Base-by-base conservation (phyloP, 2,888 invertebrate genomes). In the Epinotia nisella region DNA sequence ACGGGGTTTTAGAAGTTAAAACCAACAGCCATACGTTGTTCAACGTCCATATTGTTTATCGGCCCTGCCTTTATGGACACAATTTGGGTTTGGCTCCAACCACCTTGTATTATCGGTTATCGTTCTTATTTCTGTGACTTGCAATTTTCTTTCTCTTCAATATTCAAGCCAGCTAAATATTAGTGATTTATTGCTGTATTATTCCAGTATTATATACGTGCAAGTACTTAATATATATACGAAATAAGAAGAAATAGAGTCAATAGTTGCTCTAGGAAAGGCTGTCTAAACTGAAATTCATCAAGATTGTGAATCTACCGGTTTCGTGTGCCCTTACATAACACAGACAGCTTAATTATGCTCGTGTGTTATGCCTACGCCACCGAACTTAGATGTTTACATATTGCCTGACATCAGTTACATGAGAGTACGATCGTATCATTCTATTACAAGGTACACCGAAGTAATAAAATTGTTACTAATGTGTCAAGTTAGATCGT, bases 41-140 rank as follows among this genome's bases (percentile, higher is more conserved):
- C 49, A 56, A 21, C 21, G 35, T 49, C 19, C 19, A 56, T 55
- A 49, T 65, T 29, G 51, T 65, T 59, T 69, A 51, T 62, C 70
- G 55, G 70, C 62, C 55, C 19, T 45, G 15, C 56, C 45, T 70
- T n/a, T 70, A 55, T 55, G 55, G 62, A 70, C 56, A 62, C 45
- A 29, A 56, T 49, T 55, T 19, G 41, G 60, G 60, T 56, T 68
- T 11, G 61, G 39, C 35, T 61, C 19, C 24, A 65, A 71, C 53
- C 13, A 71, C 59, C 24, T 39, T 21, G 39, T 49, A 24, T 68
- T 56, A 62, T 72, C 72, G 72, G 72, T 62, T 51, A 68, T 61
- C 72, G 67, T 72, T 72, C 67, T 17, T 19, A 17, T 67, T 62
- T 67, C 67, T n/a, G 15, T 53, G 51, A 4, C 35, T 64, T 59